Evolutionary conservation across 2,888 invertebrate genomes (phyloP).

Genomic region (Caenorhabditis parvicauda): DNA sequence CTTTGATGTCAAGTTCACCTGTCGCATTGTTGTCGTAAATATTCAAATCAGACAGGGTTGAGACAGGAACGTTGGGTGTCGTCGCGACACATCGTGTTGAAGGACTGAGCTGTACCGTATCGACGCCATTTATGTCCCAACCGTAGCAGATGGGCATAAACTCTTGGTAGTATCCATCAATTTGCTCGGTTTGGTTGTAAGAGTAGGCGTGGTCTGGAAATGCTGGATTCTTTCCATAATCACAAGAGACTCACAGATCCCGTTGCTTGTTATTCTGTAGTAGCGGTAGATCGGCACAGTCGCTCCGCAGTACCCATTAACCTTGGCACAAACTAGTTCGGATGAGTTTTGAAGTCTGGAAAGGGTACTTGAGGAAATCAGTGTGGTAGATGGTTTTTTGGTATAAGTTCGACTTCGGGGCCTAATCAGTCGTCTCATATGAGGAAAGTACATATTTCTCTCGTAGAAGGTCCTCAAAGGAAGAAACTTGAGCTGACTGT

Average conservation of each 20-base stretch:
- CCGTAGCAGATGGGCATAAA: conserved; percentile 42
- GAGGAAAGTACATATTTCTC: no score
- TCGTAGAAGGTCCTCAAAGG: no score
- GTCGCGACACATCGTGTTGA: conserved; percentile 10
- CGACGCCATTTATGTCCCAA: conserved; percentile 20
- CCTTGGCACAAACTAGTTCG: conserved; percentile 7
- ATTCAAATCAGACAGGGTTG: conserved; percentile 19
- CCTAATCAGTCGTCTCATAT: no score
- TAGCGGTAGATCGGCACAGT: conserved; percentile 45
- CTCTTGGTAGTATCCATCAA: conserved; percentile 37
- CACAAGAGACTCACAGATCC: conserved; percentile 32
- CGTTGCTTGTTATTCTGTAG: conserved; percentile 28
- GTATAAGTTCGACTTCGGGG: no score
- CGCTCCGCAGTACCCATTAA: conserved; percentile 41
- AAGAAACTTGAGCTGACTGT: no score
- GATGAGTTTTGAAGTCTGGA: no score
- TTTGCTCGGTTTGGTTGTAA: conserved; percentile 21
- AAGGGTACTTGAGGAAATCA: no score
- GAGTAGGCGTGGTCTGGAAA: conserved; percentile 47
- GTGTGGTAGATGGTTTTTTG: no score
- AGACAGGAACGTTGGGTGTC: conserved; percentile 15
- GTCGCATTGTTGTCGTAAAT: conserved; percentile 30
- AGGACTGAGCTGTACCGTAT: not conserved
- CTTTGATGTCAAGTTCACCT: not conserved
- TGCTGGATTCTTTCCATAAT: not conserved